A percentile compares a stretch with the other conserved stretches of the same genome.
phyloP scores from a whole-genome alignment of 2,797 vertebrate genomes.

The Chiloscyllium punctatum region DNA sequence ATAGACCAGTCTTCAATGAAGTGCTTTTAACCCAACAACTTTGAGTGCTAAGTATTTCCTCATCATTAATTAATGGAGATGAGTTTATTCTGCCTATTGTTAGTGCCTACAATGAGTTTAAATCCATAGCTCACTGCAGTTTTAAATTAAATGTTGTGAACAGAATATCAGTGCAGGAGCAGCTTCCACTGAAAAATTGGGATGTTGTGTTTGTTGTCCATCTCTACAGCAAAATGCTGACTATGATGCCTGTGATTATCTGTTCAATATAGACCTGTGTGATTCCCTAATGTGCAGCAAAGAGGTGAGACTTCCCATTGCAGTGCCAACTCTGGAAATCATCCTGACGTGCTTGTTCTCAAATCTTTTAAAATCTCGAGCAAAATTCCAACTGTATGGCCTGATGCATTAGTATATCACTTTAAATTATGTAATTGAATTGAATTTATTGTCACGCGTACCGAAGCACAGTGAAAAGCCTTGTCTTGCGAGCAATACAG shows the following conservation, averaged over 20 bases:
- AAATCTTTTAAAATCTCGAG: background rate
- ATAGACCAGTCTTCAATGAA: background rate
- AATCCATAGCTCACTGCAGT: background rate
- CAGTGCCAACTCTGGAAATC: background rate
- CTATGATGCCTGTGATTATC: background rate
- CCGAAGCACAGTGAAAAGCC: no score
- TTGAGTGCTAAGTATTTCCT: background rate
- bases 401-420: background rate
- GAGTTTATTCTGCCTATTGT: background rate
- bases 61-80: conserved; percentile 12
- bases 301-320: background rate
- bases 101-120: background rate
- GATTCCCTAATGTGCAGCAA: background rate
- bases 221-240: background rate
- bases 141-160: background rate
- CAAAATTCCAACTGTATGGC: background rate
- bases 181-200: background rate
- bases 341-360: background rate
- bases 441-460: no score
- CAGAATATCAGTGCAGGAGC: background rate
- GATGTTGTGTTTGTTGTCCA: background rate
- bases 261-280: background rate
- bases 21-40: background rate
- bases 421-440: background rate
- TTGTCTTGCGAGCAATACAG: no score